Evolutionary conservation across 2,113 vertebrate genomes (phyloP), one percentile per base, ranked within the genome.

Genomic region (Datnioides undecimradiatus): DNA sequence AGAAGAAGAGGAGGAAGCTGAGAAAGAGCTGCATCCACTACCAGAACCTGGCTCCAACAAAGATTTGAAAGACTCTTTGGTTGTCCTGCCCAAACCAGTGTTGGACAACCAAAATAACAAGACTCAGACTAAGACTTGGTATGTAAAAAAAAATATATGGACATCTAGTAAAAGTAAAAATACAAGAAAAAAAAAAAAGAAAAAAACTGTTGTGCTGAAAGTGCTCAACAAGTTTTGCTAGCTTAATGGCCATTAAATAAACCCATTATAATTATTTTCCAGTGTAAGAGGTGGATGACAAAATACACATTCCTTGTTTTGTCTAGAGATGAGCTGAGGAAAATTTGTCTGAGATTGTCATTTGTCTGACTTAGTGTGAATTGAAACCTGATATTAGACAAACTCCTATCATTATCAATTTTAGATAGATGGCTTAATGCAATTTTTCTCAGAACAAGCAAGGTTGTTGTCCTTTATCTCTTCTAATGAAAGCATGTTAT

Each of bases 21-120:
- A 92, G 65, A 91, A 88, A 55, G 90, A 85, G 27, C 70, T 69
- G 27, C 64, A 73, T 40, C 69, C 83, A 1, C 49, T 38, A 2
- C 90, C 87, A 33, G 86, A 92, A 49, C 72, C 80, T 16, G 88
- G 86, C 13, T 87, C 81, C 10, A 87, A 89, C 80, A 90, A 89
- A 33, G 87, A 89, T 67, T 46, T 70, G 40, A 79, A 82, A 31
- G 85, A 91, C 41, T 76, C 88, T 14, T 29, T 51, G 0, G 21
- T 54, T 8, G 38, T 78, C 45, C 58, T 51, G 9, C 70, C 88
- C 2, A 71, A 78, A 36, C 68, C 80, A 25, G 3, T 66, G 6
- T 43, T 73, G n/a, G 79, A 85, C 36, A 77, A 23, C 38, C 52
- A 9, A 1, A 73, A 78, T 29, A 76, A 76, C 34, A 90, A 72